phyloP scores from a whole-genome alignment of 2,797 vertebrate genomes.

The Hydrophis major region DNA sequence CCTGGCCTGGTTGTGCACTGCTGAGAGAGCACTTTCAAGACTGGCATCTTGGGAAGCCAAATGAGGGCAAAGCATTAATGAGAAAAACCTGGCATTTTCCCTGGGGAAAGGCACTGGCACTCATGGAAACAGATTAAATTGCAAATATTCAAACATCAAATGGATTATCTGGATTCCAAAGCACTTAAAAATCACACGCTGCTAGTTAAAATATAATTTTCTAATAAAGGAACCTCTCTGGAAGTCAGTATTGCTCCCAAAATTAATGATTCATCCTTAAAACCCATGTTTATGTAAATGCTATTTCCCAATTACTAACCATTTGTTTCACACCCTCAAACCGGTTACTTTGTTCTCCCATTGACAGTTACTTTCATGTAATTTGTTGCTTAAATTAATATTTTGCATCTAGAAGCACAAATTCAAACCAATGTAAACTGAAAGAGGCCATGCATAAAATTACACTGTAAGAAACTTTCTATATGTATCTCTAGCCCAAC shows the following conservation, averaged over 20 bases:
- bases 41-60: not conserved
- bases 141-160: slow-evolving; percentile 53
- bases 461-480: not conserved
- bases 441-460: not conserved
- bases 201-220: slow-evolving; percentile 55
- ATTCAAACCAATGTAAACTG: not conserved
- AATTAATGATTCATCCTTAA: slow-evolving; percentile 51
- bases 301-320: slow-evolving; percentile 35
- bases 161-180: slow-evolving; percentile 62
- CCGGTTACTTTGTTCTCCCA: not conserved
- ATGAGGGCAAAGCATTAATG: not conserved
- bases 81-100: not conserved
- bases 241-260: slow-evolving; percentile 46
- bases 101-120: not conserved
- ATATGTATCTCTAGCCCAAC: no score
- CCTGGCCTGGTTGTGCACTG: not conserved
- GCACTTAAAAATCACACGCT: slow-evolving; percentile 39
- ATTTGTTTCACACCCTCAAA: slow-evolving; percentile 6
- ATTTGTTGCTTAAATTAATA: not conserved
- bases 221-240: slow-evolving; percentile 43
- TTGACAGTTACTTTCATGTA: slow-evolving; percentile 26
- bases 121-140: slow-evolving; percentile 56
- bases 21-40: not conserved
- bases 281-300: slow-evolving; percentile 42
- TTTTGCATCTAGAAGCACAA: slow-evolving; percentile 5